Evolutionary conservation across 2,888 invertebrate species (phyloP), one percentile per base, ranked within the genome.

Genomic region (Acrobasis repandana): DNA sequence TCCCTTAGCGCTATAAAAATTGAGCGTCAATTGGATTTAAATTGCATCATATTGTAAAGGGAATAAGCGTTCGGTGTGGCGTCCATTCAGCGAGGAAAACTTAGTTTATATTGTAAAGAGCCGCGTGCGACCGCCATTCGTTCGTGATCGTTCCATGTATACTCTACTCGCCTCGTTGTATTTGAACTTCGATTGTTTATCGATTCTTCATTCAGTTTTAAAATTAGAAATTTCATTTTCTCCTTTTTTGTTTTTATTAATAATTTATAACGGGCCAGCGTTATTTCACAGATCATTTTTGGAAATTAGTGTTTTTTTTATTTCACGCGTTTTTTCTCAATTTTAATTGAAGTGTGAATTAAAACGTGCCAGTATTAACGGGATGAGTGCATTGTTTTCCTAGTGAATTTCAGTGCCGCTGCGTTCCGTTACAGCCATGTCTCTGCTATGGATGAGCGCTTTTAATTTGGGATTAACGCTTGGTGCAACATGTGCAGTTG

Each of bases 401-500:
- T 67, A 72, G 74, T 77, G 65, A 66, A 68, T 72, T 74, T 72
- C 65, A 63, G 69, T 74, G 63, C 52, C 62, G 67, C 63, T 62
- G 66, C 65, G 60, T 66, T 67, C 61, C 58, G 66, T 72, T 70
- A 68, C 65, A 80, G 83, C 70, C 75, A 95, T 95, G 95, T 93
- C 93, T 72, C 74, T 94, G 56, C 66, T 95, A 63, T 95, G 94
- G 94, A 94, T 95, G 93, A 93, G 94, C 67, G 87, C 93, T 64
- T 89, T 95, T 76, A 94, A 93, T 85, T 82, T 95, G 67, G 93
- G 94, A 64, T 83, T 95, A 77, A 94, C 95, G 61, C 84, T 95
- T 75, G 94, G 94, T 66, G 92, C 93, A 63, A 95, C 95, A 63
- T 93, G 88, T 79, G 90, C 93, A 63, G 93, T 95, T 69, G 85